A percentile compares a stretch with the other conserved stretches of the same genome.
These are phyloP conservation scores for Brenthis hecate DNA, from an alignment of 2,888 invertebrate species.

Conservation along the genomic window DNA sequence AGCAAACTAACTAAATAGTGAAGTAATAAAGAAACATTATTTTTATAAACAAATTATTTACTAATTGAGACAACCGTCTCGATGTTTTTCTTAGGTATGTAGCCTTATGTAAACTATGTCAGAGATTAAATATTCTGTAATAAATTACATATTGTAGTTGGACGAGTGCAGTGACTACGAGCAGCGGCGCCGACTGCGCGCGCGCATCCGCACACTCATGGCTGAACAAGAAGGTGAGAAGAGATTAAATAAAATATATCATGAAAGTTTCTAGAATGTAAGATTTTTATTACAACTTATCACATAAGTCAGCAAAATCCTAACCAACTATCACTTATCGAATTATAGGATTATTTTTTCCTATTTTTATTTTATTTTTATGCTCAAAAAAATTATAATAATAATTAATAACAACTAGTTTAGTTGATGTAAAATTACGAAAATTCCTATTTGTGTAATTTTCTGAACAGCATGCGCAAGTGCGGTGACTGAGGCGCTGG, in stretches of 20 bases:
- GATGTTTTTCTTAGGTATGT: background rate
- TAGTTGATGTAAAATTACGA: no score
- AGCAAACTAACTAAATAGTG: no score
- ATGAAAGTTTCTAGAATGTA: no score
- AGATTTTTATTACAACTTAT: no score
- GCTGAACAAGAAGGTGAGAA: slow-evolving; percentile 91
- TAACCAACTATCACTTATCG: no score
- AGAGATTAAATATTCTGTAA: background rate
- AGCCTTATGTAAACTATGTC: background rate
- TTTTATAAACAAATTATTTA: no score
- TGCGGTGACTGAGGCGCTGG: slow-evolving; percentile 73
- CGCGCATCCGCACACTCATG: slow-evolving; percentile 91
- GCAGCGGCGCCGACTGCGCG: slow-evolving; percentile 90
- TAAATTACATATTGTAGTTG: slow-evolving; percentile 81
- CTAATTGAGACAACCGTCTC: no score
- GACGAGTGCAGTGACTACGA: slow-evolving; percentile 94
- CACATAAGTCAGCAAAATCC: no score
- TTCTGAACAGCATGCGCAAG: slow-evolving; percentile 66
- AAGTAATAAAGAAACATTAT: no score
- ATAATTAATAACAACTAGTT: no score
- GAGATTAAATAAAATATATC: no score
- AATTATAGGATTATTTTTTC: background rate
- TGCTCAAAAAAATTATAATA: no score
- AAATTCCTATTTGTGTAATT: background rate
- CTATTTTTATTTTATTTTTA: background rate